Percentiles rank a stretch among this genome's conserved stretches.
These are phyloP conservation scores for Trisateles emortualis DNA, from an alignment of 2,888 invertebrate species.

Conservation along the genomic window DNA sequence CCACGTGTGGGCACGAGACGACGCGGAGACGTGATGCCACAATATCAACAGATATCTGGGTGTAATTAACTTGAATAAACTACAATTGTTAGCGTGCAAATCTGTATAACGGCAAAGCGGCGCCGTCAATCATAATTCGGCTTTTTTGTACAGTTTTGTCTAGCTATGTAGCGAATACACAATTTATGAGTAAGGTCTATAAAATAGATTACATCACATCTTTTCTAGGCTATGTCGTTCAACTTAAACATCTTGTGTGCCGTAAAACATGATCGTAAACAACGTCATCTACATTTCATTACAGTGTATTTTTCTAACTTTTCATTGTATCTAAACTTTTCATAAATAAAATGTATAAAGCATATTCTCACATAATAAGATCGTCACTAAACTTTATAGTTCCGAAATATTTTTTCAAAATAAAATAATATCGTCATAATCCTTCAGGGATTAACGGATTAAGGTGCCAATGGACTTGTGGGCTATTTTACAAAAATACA, in stretches of 20 bases:
- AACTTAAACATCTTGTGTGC: background rate
- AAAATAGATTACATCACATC: too few species aligned
- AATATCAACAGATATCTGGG: constrained; percentile 52
- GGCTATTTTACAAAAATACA: constrained; percentile 56
- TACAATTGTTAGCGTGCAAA: constrained; percentile 33
- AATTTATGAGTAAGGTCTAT: background rate
- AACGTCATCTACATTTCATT: too few species aligned
- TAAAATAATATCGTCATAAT: constrained; percentile 29
- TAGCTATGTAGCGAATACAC: background rate
- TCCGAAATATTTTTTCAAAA: constrained; percentile 20
- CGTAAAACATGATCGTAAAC: background rate
- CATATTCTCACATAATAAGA: background rate
- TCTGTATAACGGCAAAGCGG: constrained; percentile 18
- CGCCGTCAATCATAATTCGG: constrained; percentile 11
- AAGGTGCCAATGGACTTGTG: constrained; percentile 53
- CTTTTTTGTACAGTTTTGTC: background rate
- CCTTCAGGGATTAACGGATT: constrained; percentile 67
- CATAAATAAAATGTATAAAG: background rate
- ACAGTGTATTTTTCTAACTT: too few species aligned
- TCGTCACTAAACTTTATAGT: constrained; percentile 5
- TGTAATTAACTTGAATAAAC: constrained; percentile 61
- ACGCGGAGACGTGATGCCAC: constrained; percentile 74
- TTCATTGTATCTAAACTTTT: background rate
- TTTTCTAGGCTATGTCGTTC: background rate
- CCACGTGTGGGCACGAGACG: constrained; percentile 64